phyloP scores from a whole-genome alignment of 2,797 vertebrate species.

The Bovichtus variegatus region DNA sequence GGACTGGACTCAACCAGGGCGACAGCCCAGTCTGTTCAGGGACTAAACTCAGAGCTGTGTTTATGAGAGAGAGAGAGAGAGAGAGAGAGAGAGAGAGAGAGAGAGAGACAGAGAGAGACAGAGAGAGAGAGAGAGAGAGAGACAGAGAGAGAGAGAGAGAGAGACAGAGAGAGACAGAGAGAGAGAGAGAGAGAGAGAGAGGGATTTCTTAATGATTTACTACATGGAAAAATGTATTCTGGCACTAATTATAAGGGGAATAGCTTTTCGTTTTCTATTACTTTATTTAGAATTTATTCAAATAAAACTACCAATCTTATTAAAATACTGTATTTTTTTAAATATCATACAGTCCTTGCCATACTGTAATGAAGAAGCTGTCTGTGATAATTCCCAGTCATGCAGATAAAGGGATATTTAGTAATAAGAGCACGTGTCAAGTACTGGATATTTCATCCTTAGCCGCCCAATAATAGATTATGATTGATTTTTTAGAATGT shows the following conservation, averaged over 20 bases:
- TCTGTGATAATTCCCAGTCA: not conserved
- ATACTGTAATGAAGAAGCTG: not conserved
- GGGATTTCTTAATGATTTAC: no score
- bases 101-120: no score
- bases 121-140: no score
- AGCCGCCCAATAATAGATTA: accelerated
- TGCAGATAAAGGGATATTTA: not conserved
- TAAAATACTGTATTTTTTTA: no score
- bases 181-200: no score
- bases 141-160: not conserved
- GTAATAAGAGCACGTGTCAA: no score
- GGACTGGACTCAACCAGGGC: slow-evolving; percentile 78
- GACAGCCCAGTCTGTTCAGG: slow-evolving; percentile 69
- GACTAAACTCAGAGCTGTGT: slow-evolving; percentile 88
- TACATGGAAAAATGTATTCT: not conserved
- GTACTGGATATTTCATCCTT: not conserved
- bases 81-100: no score
- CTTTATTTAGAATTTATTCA: not conserved
- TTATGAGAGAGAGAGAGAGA: no score
- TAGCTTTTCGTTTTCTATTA: no score
- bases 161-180: not conserved
- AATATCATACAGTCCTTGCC: no score
- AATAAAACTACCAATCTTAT: not conserved
- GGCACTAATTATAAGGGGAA: not conserved
- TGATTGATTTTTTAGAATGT: not conserved